phyloP scores from a whole-genome alignment of 2,113 vertebrate species.

The Peromyscus leucopus region DNA sequence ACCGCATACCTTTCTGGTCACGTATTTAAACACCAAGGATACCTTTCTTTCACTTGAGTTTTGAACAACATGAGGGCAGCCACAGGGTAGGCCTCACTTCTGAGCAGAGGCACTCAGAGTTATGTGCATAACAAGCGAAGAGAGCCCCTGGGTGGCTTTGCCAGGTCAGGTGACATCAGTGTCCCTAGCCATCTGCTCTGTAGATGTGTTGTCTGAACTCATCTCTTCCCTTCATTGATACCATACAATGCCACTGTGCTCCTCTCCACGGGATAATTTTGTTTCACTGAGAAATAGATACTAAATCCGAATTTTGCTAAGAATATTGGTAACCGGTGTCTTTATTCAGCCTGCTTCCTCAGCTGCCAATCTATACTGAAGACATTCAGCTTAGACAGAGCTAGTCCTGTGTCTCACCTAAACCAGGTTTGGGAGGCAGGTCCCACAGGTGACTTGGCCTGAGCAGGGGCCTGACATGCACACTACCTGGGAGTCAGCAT shows the following conservation, averaged over 20 bases:
- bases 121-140: background rate
- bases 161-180: background rate
- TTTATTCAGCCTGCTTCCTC: background rate
- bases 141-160: background rate
- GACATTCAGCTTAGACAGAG: background rate
- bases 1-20: background rate
- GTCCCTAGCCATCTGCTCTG: background rate
- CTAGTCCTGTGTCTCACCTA: background rate
- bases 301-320: background rate
- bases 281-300: background rate
- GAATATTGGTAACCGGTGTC: background rate
- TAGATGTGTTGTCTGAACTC: background rate
- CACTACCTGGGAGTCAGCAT: fast-evolving
- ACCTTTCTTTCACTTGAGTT: background rate
- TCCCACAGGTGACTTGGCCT: background rate
- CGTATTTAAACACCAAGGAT: conserved; percentile 8
- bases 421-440: background rate
- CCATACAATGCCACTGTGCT: background rate
- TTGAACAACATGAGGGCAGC: background rate
- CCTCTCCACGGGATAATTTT: background rate
- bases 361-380: too few relatives aligned
- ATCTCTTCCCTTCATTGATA: background rate
- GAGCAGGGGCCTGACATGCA: fast-evolving
- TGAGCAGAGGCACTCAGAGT: background rate
- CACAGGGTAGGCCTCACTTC: background rate